phyloP scores from a whole-genome alignment of 2,797 vertebrate genomes.

The Myotis myotis region DNA sequence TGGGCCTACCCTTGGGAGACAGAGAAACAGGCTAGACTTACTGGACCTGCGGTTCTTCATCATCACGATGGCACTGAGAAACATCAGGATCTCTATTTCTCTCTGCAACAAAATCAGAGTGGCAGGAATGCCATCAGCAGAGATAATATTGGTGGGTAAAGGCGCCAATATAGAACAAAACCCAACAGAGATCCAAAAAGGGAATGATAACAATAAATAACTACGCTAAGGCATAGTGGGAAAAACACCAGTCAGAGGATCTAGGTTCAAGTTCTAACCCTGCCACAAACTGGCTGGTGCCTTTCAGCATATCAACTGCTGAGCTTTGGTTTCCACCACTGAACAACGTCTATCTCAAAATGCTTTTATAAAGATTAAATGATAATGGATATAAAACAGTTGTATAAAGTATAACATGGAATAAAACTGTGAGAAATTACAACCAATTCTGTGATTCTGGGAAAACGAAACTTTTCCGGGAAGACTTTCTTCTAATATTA shows the following conservation, averaged over 20 bases:
- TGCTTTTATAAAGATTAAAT: background rate
- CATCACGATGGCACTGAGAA: slow-evolving; percentile 98
- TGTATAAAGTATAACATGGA: background rate
- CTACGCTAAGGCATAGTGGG: background rate
- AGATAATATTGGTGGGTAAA: background rate
- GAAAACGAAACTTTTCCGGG: background rate
- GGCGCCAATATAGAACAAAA: background rate
- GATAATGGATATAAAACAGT: background rate
- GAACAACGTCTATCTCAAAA: background rate
- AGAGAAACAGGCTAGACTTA: slow-evolving; percentile 81
- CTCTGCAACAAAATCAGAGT: slow-evolving; percentile 84
- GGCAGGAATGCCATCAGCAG: background rate
- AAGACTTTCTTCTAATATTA: background rate
- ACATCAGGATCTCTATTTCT: slow-evolving; percentile 98
- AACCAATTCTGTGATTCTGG: background rate
- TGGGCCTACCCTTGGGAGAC: background rate
- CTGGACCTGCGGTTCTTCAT: slow-evolving; percentile 98
- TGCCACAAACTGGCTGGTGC: background rate
- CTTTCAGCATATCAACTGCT: background rate
- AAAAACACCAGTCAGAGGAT: background rate
- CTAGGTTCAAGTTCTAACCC: background rate
- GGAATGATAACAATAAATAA: background rate
- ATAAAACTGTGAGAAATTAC: background rate
- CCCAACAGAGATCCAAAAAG: background rate
- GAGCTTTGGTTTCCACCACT: background rate